Percentiles rank a stretch among this genome's conserved stretches.
These are phyloP conservation scores for Pterocles gutturalis DNA, from an alignment of 2,113 vertebrate genomes.

Conservation along the genomic window DNA sequence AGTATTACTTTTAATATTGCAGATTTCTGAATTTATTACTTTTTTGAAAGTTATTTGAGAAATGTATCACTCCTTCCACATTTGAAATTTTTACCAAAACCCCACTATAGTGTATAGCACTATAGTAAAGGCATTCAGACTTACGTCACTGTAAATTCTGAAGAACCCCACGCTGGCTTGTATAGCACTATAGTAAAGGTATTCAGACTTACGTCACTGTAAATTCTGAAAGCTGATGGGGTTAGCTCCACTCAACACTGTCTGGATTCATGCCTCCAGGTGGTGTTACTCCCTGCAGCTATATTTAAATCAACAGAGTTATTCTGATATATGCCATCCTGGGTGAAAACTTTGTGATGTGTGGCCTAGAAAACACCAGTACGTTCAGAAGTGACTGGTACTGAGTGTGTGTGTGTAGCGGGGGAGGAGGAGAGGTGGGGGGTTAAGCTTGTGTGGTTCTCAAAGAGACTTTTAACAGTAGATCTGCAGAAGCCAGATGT, in stretches of 20 bases:
- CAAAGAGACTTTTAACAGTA: background rate
- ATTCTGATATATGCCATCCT: background rate
- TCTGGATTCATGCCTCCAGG: background rate
- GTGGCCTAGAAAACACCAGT: background rate
- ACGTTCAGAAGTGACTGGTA: background rate
- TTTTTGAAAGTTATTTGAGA: background rate
- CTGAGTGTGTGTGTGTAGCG: background rate
- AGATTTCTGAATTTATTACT: background rate
- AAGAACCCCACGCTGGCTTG: fast-evolving
- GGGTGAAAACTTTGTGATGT: background rate
- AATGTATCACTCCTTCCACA: background rate
- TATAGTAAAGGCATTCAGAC: background rate
- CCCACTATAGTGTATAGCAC: fast-evolving
- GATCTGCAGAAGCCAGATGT: background rate
- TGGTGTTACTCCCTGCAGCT: background rate
- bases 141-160: background rate
- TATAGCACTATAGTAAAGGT: background rate
- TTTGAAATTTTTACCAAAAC: background rate
- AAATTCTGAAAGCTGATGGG: background rate
- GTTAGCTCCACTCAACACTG: background rate
- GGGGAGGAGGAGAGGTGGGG: background rate
- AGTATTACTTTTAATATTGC: background rate
- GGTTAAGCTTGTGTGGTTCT: background rate
- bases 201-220: background rate
- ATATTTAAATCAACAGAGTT: background rate